Percentiles rank a stretch among this genome's conserved stretches.
phyloP scores from a whole-genome alignment of 2,113 vertebrate species.

The Lagenorhynchus albirostris region DNA sequence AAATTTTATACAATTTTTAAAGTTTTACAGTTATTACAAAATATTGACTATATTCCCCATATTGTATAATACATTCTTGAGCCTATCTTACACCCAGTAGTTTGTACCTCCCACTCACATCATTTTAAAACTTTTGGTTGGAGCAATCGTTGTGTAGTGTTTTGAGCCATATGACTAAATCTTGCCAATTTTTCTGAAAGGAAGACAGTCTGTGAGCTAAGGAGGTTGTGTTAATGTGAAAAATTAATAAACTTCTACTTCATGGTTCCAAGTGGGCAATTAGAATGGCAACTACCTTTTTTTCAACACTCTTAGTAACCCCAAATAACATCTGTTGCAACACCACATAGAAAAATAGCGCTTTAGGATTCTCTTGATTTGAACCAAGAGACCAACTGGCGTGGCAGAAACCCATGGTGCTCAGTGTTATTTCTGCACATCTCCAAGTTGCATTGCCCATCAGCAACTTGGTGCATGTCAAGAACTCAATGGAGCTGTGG shows the following conservation, averaged over 20 bases:
- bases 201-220: background rate
- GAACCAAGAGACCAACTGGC: background rate
- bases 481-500: background rate
- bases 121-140: background rate
- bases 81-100: no score
- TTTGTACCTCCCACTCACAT: background rate
- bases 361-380: background rate
- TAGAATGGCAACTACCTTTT: background rate
- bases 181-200: background rate
- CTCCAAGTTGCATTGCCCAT: background rate
- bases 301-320: background rate
- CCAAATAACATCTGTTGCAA: constrained; percentile 4
- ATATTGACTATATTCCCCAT: no score
- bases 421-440: background rate
- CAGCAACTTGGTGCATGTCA: background rate
- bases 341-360: background rate
- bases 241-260: constrained; percentile 32
- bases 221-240: background rate
- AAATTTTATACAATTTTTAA: no score
- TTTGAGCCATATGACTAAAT: background rate
- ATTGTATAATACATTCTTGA: no score
- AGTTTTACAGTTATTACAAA: no score
- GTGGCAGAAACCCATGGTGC: background rate
- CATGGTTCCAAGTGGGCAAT: constrained; percentile 1
- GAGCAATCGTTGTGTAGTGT: accelerated